Conservation (phyloP, 2,797 vertebrate species). For the Gobionotothen gibberifrons region DNA sequence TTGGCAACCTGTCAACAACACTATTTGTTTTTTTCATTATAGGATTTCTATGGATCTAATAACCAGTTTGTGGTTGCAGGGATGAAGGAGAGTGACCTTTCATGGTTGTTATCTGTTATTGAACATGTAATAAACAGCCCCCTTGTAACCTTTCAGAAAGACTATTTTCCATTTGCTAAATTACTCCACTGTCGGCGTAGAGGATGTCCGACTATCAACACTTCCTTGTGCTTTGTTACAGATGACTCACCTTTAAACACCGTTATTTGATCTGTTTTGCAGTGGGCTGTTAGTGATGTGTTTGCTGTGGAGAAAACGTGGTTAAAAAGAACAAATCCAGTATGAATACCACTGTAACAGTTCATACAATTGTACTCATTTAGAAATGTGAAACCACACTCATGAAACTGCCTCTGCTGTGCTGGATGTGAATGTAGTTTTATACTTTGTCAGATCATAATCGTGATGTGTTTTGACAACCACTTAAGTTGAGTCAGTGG, state of each 20-base stretch:
- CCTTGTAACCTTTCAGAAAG: slow-evolving; percentile 21
- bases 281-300: background rate
- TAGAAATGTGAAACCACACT: slow-evolving; percentile 17
- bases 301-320: background rate
- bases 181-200: background rate
- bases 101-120: background rate
- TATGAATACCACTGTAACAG: background rate
- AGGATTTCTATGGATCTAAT: background rate
- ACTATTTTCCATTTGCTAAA: slow-evolving; percentile 8
- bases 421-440: slow-evolving; percentile 35
- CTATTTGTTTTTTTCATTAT: background rate
- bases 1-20: background rate
- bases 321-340: background rate
- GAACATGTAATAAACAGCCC: slow-evolving; percentile 24
- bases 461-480: slow-evolving; percentile 63
- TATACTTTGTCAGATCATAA: slow-evolving; percentile 50
- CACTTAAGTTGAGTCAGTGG: slow-evolving; percentile 54
- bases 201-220: slow-evolving; percentile 11
- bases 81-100: slow-evolving; percentile 32
- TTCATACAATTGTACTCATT: background rate
- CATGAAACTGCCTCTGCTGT: slow-evolving; percentile 4
- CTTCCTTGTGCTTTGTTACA: slow-evolving; percentile 3
- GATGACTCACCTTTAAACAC: slow-evolving; percentile 33
- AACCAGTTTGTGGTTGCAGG: slow-evolving; percentile 12
- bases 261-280: background rate